phyloP scores from a whole-genome alignment of 2,797 vertebrate species.

The Myotis planiceps region DNA sequence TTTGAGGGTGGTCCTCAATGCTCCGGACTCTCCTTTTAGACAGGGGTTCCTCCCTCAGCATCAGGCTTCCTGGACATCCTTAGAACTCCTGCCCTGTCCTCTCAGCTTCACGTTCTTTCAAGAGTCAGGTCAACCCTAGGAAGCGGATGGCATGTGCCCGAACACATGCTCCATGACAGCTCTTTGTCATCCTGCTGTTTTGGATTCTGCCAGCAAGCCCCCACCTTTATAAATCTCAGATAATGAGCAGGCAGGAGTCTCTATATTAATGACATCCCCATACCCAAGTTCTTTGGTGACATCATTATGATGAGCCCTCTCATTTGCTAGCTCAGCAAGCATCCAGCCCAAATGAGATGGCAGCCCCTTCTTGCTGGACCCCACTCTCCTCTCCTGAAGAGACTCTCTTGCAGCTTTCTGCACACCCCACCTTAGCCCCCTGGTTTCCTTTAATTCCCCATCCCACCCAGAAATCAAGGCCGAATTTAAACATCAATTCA shows the following conservation, averaged over 20 bases:
- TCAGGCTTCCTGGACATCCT: background rate
- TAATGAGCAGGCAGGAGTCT: background rate
- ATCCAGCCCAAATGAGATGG: background rate
- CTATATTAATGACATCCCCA: background rate
- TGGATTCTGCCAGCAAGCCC: rapidly evolving
- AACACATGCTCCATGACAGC: background rate
- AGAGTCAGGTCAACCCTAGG: background rate
- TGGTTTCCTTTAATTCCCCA: background rate
- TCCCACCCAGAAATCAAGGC: background rate
- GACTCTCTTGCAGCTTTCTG: background rate
- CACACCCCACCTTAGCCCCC: background rate
- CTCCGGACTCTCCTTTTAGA: background rate
- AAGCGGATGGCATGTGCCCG: too few relatives aligned
- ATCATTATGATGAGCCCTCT: background rate
- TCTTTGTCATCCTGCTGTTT: background rate
- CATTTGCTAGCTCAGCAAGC: background rate
- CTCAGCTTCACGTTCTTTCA: background rate
- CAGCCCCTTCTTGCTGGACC: background rate
- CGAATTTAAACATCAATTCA: background rate
- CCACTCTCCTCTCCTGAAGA: background rate
- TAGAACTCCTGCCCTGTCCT: background rate
- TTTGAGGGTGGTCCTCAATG: background rate
- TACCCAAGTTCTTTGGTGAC: background rate
- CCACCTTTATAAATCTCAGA: background rate
- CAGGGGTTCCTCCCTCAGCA: background rate